These are phyloP conservation scores for Glyptemys insculpta DNA, from an alignment of 2,797 vertebrate genomes.

Conservation along the genomic window DNA sequence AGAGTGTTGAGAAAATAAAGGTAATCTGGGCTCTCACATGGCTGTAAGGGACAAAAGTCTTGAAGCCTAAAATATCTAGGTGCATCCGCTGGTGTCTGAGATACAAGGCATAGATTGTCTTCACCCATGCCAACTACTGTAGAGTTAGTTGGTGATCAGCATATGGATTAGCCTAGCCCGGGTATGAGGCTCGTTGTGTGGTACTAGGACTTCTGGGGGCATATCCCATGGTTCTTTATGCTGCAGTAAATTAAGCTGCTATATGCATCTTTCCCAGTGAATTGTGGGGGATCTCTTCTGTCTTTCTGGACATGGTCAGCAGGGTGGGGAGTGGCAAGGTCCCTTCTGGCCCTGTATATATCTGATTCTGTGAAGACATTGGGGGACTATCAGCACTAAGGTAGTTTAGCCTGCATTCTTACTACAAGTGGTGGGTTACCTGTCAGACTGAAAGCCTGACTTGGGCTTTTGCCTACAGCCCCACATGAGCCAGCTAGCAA, in stretches of 20 bases:
- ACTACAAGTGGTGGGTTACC: neutral
- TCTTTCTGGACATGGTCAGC: neutral
- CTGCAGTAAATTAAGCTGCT: neutral
- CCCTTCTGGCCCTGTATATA: neutral
- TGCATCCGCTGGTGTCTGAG: neutral
- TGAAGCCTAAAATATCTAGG: neutral
- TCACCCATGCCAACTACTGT: neutral
- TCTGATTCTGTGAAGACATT: neutral
- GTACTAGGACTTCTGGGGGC: neutral
- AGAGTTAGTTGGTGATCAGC: neutral
- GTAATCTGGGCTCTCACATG: neutral
- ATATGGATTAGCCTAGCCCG: neutral
- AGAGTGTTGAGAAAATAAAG: neutral
- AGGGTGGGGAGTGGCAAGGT: neutral
- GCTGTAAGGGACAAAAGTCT: neutral
- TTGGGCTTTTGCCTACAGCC: conserved; percentile 45
- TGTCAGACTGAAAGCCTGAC: conserved; percentile 25
- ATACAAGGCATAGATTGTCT: neutral
- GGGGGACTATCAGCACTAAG: neutral
- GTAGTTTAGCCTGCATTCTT: neutral
- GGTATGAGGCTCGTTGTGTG: neutral
- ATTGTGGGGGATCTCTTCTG: neutral
- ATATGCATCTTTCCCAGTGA: no score
- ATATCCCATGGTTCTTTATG: neutral
- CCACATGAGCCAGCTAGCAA: neutral